Conservation (phyloP, 2,113 vertebrate species). For the Todiramphus chloris region DNA sequence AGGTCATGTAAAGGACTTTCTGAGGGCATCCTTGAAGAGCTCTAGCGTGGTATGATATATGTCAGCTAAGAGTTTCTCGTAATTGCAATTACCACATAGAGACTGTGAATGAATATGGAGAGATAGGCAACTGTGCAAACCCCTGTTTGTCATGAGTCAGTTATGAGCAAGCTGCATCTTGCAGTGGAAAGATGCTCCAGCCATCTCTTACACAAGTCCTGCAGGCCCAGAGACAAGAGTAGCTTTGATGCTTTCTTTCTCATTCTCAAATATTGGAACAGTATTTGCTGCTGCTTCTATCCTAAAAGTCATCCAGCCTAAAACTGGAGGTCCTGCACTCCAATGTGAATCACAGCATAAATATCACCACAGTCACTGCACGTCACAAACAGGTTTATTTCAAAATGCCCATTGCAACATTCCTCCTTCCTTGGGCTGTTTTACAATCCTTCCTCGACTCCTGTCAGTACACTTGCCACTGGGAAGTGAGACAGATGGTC, state of each 20-base stretch:
- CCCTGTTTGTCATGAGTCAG: background rate
- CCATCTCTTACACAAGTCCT: background rate
- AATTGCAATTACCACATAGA: background rate
- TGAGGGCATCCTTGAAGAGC: background rate
- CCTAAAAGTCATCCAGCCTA: background rate
- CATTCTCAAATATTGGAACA: background rate
- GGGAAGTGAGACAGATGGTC: background rate
- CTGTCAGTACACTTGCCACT: background rate
- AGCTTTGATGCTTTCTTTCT: background rate
- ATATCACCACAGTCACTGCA: background rate
- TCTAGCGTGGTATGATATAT: background rate
- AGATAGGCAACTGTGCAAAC: background rate
- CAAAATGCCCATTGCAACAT: slow-evolving; percentile 46
- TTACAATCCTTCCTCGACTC: background rate
- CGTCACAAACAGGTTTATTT: slow-evolving; percentile 40
- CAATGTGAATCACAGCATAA: background rate
- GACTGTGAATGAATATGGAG: background rate
- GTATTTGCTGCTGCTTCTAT: background rate
- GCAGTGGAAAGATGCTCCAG: background rate
- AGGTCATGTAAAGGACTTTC: background rate
- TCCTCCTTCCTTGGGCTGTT: background rate
- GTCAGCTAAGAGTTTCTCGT: background rate
- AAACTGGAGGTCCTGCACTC: background rate
- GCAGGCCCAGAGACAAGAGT: background rate
- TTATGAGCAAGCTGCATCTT: background rate